phyloP scores from a whole-genome alignment of 2,113 vertebrate genomes.

The Phalacrocorax carbo region DNA sequence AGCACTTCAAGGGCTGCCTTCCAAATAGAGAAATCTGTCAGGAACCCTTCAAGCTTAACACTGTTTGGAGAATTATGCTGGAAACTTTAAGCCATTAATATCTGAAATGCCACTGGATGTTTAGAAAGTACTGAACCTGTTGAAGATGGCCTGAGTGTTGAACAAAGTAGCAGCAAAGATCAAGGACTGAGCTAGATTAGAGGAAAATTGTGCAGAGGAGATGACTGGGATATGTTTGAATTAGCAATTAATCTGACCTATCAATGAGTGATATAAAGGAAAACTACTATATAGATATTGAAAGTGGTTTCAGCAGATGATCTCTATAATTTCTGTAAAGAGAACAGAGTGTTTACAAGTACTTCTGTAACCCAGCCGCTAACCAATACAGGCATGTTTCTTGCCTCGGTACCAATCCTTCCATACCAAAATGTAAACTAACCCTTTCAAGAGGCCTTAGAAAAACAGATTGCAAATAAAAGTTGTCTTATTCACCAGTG shows the following conservation, averaged over 20 bases:
- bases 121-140: background rate
- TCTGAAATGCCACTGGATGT: background rate
- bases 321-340: background rate
- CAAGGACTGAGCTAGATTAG: background rate
- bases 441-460: background rate
- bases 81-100: background rate
- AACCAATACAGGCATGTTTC: background rate
- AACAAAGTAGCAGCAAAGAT: background rate
- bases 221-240: background rate
- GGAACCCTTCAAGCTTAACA: background rate
- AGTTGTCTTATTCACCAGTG: background rate
- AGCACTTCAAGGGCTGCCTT: background rate
- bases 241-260: background rate
- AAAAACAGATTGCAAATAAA: background rate
- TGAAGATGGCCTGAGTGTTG: background rate
- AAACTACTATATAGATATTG: background rate
- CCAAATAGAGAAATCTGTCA: background rate
- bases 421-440: background rate
- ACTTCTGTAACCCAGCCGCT: background rate
- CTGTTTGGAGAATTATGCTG: background rate
- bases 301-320: background rate
- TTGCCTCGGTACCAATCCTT: background rate
- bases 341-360: background rate
- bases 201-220: background rate
- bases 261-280: background rate